phyloP scores from a whole-genome alignment of 2,888 invertebrate genomes.

The Urechis unicinctus region DNA sequence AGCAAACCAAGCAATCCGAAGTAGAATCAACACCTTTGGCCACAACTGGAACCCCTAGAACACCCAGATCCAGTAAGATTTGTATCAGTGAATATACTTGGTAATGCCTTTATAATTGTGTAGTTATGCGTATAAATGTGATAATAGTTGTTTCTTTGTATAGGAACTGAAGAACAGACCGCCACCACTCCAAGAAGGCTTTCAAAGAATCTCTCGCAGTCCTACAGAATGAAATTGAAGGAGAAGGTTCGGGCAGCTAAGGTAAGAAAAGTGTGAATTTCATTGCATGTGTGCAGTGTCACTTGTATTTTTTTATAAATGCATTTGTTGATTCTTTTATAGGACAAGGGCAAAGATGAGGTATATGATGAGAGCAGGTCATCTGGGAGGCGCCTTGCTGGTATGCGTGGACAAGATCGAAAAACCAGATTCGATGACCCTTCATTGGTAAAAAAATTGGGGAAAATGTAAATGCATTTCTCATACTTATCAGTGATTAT shows the following conservation, averaged over 20 bases:
- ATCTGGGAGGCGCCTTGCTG: conserved; percentile 8
- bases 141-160: too few relatives aligned
- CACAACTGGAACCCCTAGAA: not conserved
- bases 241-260: conserved; percentile 8
- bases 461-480: too few relatives aligned
- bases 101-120: too few relatives aligned
- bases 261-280: conserved; percentile 3
- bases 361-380: conserved; percentile 13
- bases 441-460: conserved; percentile 7
- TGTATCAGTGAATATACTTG: not conserved
- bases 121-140: too few relatives aligned
- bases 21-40: not conserved
- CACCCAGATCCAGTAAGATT: not conserved
- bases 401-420: conserved; percentile 4
- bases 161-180: too few relatives aligned
- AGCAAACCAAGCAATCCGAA: too few relatives aligned
- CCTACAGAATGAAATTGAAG: conserved; percentile 4
- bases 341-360: conserved; percentile 21
- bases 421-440: conserved; percentile 21
- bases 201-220: too few relatives aligned
- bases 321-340: not conserved
- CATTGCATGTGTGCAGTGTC: not conserved
- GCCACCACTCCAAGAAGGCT: too few relatives aligned
- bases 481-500: too few relatives aligned
- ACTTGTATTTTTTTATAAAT: not conserved